Base-by-base conservation (phyloP, 2,888 invertebrate genomes). In the Atethmia centrago region DNA sequence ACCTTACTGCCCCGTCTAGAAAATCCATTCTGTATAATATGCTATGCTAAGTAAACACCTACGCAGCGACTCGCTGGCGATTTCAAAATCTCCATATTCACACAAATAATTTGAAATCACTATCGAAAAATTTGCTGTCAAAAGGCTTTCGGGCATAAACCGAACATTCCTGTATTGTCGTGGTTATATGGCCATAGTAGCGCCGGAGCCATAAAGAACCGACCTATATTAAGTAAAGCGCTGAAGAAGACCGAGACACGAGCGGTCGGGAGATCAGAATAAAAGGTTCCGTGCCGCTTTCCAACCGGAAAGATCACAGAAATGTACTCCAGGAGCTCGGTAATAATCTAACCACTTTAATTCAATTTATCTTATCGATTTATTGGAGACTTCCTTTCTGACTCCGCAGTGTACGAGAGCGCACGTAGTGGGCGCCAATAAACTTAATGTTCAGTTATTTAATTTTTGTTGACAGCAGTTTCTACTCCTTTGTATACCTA, bases 381-480 rank as follows among this genome's bases (percentile, higher is more conserved):
- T 67, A 83, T 70, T 80, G 65, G 59, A 55, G 63, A 80, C 80
- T 80, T 77, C 77, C 80, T 80, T 77, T 73, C n/a, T 25, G 4
- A 14, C 61, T 62, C 42, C 16, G 55, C 51, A 21, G 16, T 53
- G 31, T 62, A 42, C 16, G n/a, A 16, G 62, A 59, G 65, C 51
- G 67, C 53, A 59, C 68, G 55, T 25, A 45, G 16, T 49, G 12
- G 8, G 9, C 19, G 19, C 25, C 55, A 40, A 51, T 51, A 14
- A 12, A 40, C 21, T 59, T n/a, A 21, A 21, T 70, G n/a, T 28
- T 42, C 42, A 36, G 53, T 36, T 31, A 47, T 31, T 12, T 0
- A 47, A 14, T 42, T 14, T 62, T 51, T 70, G 14, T 53, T 64
- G 14, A n/a, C 31, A 51, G 2, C 9, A 67, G 42, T 66, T 28